Evolutionary conservation across 2,113 vertebrate species (phyloP), one percentile per base, ranked within the genome.

Genomic region (Python bivittatus): DNA sequence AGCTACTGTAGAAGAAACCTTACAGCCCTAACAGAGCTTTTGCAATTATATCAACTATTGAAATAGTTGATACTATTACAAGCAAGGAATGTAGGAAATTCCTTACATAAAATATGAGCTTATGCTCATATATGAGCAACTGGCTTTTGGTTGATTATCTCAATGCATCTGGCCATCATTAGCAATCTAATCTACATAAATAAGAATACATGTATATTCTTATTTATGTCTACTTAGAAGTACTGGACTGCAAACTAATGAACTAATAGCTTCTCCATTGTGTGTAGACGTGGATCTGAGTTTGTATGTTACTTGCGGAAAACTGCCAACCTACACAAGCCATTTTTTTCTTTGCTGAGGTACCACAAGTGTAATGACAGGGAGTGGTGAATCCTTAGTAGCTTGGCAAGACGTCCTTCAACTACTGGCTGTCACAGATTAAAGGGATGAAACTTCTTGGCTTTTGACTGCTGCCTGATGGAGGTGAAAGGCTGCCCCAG

Each of bases 381-480:
- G 84, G 54, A 88, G 4, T 0, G 12, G 0, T 68, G 79, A 20
- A 3, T n/a, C 27, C 22, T 42, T 0, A 0, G 38, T 38, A 79
- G 48, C 44, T 94, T 0, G 0, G 1, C 0, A 48, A 25, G 89
- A 84, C 22, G 12, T 48, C 0, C 0, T 54, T 54, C 22, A 86
- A 61, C 33, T 91, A 29, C 91, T 23, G 25, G 0, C 0, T 68
- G 0, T 97, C 88, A 96, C 91, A 96, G 91, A 15, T 90, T 1
- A 72, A 85, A 11, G 0, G 94, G 93, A 15, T 0, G n/a, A 56
- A 95, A 92, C 2, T 17, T 88, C 48, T 57, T 0, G 0, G 33
- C 0, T 0, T 17, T 89, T 3, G 0, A 27, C 54, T 60, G 91
- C 61, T 94, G 48, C 56, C 91, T 86, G 53, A 42, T 6, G 13